Evolutionary conservation across 2,888 invertebrate species (phyloP), one percentile per base, ranked within the genome.

Genomic region (Bursaphelenchus okinawaensis): DNA sequence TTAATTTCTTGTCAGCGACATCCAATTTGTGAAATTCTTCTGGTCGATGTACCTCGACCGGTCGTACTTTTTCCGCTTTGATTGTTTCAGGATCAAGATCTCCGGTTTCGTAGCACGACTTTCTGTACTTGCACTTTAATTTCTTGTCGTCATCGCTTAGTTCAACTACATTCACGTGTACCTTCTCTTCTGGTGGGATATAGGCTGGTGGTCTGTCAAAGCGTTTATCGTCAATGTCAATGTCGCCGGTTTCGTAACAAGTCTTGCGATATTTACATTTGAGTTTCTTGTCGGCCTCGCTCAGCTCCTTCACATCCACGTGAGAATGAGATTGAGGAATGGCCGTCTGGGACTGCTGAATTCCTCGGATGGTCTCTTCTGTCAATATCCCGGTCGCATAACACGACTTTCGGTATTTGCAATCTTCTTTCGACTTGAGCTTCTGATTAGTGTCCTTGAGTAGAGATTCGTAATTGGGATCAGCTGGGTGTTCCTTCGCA

Each of bases 211-310:
- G 76, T 12, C 3, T 12, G 6, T 4, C n/a, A 40, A n/a, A n/a
- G 12, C 40, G 12, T 40, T 40, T 40, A 4, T 40, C 40, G n/a
- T 40, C 40, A 40, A 40, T 40, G n/a, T 40, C 6, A 55, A 68
- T 67, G 29, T 66, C 57, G 26, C 78, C 78, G 0, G 75, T 71
- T 29, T 73, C 73, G 60, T 81, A 82, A 68, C 81, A 81, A 16
- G 69, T 70, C 64, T 79, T 78, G 7, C 81, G 68, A 59, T 81
- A 81, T 57, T 78, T 75, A 68, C 81, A 81, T 40, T 65, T 66
- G 64, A 80, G 68, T 56, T 78, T 74, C 26, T 22, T 23, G 52
- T 65, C 62, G 1, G 26, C 60, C 1, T 67, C 57, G 26, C 52
- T 52, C 31, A 68, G 23, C 8, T 40, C 28, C 28, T 59, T 28